These are phyloP conservation scores for Saguinus imperator DNA, from an alignment of 2,113 vertebrate species.

Conservation along the genomic window DNA sequence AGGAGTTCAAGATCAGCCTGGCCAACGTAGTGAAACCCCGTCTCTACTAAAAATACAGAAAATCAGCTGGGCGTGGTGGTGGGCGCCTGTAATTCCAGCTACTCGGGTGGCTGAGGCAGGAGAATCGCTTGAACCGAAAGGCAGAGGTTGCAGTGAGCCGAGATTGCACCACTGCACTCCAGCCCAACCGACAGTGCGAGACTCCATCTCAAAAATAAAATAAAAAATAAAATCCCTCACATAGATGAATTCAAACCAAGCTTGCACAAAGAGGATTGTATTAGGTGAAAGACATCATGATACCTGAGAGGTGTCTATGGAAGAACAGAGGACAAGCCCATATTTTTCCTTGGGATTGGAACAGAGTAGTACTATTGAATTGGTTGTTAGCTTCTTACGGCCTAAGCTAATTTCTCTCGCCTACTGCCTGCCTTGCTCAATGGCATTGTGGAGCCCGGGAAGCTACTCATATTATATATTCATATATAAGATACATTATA, in stretches of 20 bases:
- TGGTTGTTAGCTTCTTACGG: not conserved
- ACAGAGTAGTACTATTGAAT: accelerated
- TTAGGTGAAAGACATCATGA: not conserved
- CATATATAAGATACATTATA: not conserved
- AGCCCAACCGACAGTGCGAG: too few relatives aligned
- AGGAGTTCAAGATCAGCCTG: too few relatives aligned
- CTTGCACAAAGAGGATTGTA: not conserved
- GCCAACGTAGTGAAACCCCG: too few relatives aligned
- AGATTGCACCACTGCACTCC: too few relatives aligned
- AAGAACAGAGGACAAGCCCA: not conserved
- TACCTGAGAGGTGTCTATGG: not conserved
- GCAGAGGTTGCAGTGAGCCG: too few relatives aligned
- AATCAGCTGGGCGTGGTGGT: too few relatives aligned
- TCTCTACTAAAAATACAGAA: too few relatives aligned
- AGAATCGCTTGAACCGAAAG: too few relatives aligned
- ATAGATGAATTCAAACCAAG: not conserved
- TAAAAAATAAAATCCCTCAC: too few relatives aligned
- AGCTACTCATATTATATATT: not conserved
- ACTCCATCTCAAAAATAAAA: too few relatives aligned
- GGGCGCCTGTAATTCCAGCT: too few relatives aligned
- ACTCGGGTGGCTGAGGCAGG: too few relatives aligned
- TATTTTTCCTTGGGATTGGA: not conserved
- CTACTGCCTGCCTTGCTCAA: not conserved
- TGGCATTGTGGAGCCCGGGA: not conserved
- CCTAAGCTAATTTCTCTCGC: not conserved